These are phyloP conservation scores for Pogonocichla stellata DNA, from an alignment of 2,113 vertebrate species.

Conservation along the genomic window DNA sequence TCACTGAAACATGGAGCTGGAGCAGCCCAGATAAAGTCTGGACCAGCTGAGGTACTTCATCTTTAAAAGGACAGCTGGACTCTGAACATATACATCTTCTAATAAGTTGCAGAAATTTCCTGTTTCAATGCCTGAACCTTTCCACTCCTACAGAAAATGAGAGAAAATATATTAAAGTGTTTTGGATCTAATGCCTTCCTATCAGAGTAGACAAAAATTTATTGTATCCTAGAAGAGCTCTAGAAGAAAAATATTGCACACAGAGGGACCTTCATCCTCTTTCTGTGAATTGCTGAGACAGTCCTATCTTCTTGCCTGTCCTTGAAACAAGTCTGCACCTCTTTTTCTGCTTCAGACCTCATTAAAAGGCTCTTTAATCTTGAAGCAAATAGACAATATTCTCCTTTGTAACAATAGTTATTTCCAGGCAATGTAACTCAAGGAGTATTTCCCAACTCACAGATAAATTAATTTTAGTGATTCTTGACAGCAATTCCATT, in stretches of 20 bases:
- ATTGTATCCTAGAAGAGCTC: background rate
- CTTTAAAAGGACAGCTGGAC: background rate
- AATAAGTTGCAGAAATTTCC: conserved; percentile 1
- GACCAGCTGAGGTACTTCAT: background rate
- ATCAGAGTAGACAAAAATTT: background rate
- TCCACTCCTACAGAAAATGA: background rate
- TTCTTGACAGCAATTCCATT: conserved; percentile 46
- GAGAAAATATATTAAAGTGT: background rate
- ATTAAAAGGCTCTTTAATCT: conserved; percentile 23
- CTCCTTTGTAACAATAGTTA: conserved; percentile 23
- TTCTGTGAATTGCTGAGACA: background rate
- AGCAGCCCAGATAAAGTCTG: background rate
- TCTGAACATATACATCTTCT: background rate
- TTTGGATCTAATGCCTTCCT: conserved; percentile 7
- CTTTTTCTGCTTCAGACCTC: background rate
- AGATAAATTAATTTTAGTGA: conserved; percentile 45
- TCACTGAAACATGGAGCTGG: background rate
- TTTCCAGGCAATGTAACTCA: conserved; percentile 24
- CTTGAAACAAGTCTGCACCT: conserved; percentile 6
- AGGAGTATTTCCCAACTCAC: conserved; percentile 30
- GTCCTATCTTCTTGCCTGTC: background rate
- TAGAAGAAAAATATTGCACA: conserved; percentile 8
- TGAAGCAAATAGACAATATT: conserved; percentile 13
- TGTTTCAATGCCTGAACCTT: background rate
- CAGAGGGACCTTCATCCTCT: background rate